Conservation (phyloP, 2,797 vertebrate species). For the Antennarius maculatus region DNA sequence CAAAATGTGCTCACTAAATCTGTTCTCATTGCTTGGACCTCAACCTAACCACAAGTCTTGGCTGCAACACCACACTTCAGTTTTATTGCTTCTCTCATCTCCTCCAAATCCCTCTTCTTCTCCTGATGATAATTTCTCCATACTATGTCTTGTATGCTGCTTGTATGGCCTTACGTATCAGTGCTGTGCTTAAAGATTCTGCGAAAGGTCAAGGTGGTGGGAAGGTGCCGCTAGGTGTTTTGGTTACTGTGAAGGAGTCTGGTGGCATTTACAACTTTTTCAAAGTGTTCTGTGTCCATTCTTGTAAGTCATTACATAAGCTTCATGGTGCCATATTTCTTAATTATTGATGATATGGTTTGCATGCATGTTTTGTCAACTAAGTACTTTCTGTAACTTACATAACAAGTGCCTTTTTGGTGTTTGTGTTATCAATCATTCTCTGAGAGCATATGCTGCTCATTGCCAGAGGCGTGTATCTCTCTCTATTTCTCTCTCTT, state of each 20-base stretch:
- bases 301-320: slow-evolving; percentile 16
- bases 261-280: slow-evolving; percentile 46
- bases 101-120: slow-evolving; percentile 39
- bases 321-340: slow-evolving; percentile 26
- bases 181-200: slow-evolving; percentile 39
- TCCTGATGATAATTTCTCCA: slow-evolving; percentile 65
- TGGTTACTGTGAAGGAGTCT: slow-evolving; percentile 64
- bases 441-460: slow-evolving; percentile 12
- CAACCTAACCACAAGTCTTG: slow-evolving; percentile 42
- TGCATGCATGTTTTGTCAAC: slow-evolving; percentile 28
- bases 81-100: slow-evolving; percentile 57
- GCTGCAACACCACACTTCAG: slow-evolving; percentile 42
- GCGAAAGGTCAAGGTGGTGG: slow-evolving; percentile 18
- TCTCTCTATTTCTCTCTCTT: slow-evolving; percentile 20
- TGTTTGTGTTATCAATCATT: slow-evolving; percentile 46
- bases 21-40: slow-evolving; percentile 53
- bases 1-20: slow-evolving; percentile 37
- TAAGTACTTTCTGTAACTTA: slow-evolving; percentile 34
- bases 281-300: slow-evolving; percentile 26
- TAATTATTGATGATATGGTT: slow-evolving; percentile 49
- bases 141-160: slow-evolving; percentile 36
- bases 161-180: slow-evolving; percentile 46
- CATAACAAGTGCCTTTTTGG: slow-evolving; percentile 40
- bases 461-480: slow-evolving; percentile 33
- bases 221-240: slow-evolving; percentile 66